Base-by-base conservation (phyloP, 1,140 invertebrate species). In the Cyrtorhinus lividipennis region DNA sequence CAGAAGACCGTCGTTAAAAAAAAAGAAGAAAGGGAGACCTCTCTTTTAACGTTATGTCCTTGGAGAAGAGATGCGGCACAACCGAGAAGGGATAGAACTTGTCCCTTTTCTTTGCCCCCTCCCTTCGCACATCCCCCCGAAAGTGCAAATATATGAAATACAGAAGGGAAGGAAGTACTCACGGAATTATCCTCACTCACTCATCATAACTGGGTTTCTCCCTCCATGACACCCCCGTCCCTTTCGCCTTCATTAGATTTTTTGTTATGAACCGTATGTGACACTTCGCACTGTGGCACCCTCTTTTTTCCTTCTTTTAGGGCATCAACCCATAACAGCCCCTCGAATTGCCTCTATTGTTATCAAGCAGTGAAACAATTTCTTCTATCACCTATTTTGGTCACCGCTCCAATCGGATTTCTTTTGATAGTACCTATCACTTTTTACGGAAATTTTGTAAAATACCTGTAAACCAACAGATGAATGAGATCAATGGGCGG, bases 141-240 rank as follows among this genome's bases (percentile, higher is more conserved):
- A 53, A 15, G 48, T 53, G 48, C 48, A 53, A 53, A 53, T 53
- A 53, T 53, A 53, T 53, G 20, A 53, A 53, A 53, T 53, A 53
- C 48, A 53, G 48, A 53, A 53, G 48, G 48, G 48, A 53, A 53
- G 48, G 48, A 53, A 53, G 48, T 53, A 53, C 48, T 53, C 20
- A 53, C 48, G 5, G 48, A 53, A 53, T 53, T 53, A 53, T 53
- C 20, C 48, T 22, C 48, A 38, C 48, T 10, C 48, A 5, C 48
- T 53, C 48, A 15, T 53, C 48, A 22, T 53, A 12, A 53, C 48
- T 20, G 20, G 48, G 20, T 10, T n/a, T 44, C 48, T 53, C 48
- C 48, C 48, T 12, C 8, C 48, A 12, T 53, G 10, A 15, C 20
- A 53, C 20, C 48, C 12, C 20, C 12, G 5, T 53, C 20, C 30